Evolutionary conservation across 2,113 vertebrate species (phyloP).

Genomic region (Chloropsis cyanopogon): DNA sequence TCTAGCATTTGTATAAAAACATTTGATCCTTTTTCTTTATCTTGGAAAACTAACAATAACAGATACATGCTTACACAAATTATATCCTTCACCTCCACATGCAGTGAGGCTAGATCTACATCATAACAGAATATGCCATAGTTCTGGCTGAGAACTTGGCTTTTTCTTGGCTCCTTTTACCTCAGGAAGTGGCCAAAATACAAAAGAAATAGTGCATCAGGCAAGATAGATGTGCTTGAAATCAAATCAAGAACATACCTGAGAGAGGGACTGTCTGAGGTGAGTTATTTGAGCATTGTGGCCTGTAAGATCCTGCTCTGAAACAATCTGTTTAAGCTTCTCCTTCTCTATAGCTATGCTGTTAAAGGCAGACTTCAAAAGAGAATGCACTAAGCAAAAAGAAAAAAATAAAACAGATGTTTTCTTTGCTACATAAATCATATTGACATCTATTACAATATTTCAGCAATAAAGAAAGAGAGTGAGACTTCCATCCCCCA

Average conservation of each 20-base stretch:
- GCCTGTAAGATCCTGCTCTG: constrained; percentile 88
- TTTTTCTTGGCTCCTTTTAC: background rate
- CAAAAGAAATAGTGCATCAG: background rate
- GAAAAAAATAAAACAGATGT: background rate
- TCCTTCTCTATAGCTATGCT: constrained; percentile 99
- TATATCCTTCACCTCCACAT: background rate
- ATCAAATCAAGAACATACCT: constrained; percentile 77
- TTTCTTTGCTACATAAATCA: background rate
- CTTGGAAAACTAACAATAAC: background rate
- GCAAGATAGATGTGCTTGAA: background rate
- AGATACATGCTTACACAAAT: background rate
- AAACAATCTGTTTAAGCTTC: constrained; percentile 95
- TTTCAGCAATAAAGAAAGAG: background rate
- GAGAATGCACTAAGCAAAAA: constrained; percentile 86
- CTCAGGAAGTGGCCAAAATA: background rate
- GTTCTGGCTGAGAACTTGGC: background rate
- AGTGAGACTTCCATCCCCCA: background rate
- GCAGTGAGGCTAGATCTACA: background rate
- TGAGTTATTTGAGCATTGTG: constrained; percentile 86
- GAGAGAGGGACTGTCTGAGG: constrained; percentile 94
- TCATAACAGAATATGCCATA: background rate
- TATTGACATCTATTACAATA: background rate
- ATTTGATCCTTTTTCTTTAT: background rate
- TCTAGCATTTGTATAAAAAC: background rate
- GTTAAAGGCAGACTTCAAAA: constrained; percentile 98